Base-by-base conservation (phyloP, 2,113 vertebrate species). In the Myrmecobius fasciatus region DNA sequence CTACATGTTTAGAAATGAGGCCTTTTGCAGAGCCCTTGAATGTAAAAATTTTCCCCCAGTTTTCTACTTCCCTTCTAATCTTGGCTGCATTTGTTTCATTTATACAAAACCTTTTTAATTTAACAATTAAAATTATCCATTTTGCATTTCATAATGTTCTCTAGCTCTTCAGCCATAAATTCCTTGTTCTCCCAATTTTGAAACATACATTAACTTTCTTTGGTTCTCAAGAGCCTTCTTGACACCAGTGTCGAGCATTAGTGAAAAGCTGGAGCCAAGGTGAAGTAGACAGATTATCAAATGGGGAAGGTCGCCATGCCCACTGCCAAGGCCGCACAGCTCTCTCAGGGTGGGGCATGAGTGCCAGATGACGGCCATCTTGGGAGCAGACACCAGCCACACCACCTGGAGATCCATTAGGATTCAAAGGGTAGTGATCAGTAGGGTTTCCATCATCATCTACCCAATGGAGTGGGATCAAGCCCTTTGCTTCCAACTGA, bases 261-360 rank as follows among this genome's bases (percentile, higher is more conserved):
- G 97, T 97, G 97, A 99, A 99, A 97, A 99, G 99, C 46, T 98
- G 98, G 8, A 99, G 97, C 99, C 99, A 99, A 0, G 99, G 99
- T 0, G 99, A 99, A 0, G 98, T 97, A 6, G 96, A 89, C 36
- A 99, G 97, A 4, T 89, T 49, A 89, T 97, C 95, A 75, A 97
- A 97, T 0, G 96, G 97, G 93, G 96, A 89, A 36, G n/a, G 98
- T 9, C 97, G 2, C 99, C 99, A 99, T 0, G 99, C 98, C 99
- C 99, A 99, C 97, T 99, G 99, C 99, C 99, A 99, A n/a, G 97
- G 97, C 75, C 99, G 97, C 93, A 99, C 99, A 3, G 99, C 98
- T 12, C 99, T 98, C 97, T 99, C 99, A 0, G 99, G 99, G 96
- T 99, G 99, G 0, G 99, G 99, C 99, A 99, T 99, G 98, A 99